Conservation (phyloP, 2,888 invertebrate species). For the Scaptomyza cyrtandrae region DNA sequence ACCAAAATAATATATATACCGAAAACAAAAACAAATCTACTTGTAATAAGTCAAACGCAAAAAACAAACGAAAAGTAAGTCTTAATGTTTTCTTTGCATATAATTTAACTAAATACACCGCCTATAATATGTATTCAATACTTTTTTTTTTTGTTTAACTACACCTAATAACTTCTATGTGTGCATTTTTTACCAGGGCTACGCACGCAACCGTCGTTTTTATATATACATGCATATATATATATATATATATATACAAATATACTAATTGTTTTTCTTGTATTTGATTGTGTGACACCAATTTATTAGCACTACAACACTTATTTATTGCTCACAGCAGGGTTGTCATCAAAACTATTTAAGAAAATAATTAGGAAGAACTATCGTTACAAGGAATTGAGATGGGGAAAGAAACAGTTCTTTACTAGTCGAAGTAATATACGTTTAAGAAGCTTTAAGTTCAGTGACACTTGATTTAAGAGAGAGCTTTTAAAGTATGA, state of each 20-base stretch:
- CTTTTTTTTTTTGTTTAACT: constrained; percentile 1
- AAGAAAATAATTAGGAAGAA: not conserved
- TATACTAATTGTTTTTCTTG: not conserved
- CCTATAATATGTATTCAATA: constrained; percentile 22
- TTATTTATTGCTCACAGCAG: not conserved
- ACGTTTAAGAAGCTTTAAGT: not conserved
- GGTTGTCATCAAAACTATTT: not conserved
- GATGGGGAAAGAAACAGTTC: too few species aligned
- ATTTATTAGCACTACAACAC: not conserved
- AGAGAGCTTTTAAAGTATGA: constrained; percentile 3
- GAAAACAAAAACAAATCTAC: constrained; percentile 40
- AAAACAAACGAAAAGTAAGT: constrained; percentile 77
- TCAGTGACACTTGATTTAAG: not conserved
- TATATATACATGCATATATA: not conserved
- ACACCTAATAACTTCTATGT: constrained; percentile 10
- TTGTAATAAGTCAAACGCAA: constrained; percentile 70
- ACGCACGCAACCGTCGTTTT: not conserved
- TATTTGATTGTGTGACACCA: not conserved
- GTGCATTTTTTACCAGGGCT: constrained; percentile 4
- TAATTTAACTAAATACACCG: constrained; percentile 57
- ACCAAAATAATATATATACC: constrained; percentile 37
- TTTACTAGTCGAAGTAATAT: too few species aligned
- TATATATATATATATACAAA: not conserved
- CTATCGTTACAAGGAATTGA: too few species aligned
- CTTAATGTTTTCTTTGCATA: constrained; percentile 68